phyloP scores from a whole-genome alignment of 2,888 invertebrate genomes.

The Phengaris arion region DNA sequence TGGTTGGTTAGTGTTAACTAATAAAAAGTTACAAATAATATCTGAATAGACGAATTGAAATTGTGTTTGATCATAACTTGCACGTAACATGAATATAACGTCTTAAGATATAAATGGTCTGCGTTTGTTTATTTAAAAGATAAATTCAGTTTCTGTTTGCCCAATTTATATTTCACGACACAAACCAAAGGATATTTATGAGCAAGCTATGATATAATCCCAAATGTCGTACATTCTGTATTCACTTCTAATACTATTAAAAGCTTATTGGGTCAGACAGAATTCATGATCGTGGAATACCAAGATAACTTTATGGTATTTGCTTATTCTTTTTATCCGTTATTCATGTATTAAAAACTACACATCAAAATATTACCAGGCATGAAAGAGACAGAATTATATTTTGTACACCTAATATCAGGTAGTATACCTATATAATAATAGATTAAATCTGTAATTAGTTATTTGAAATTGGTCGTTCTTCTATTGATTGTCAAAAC shows the following conservation, averaged over 20 bases:
- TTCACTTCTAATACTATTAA: constrained; percentile 19
- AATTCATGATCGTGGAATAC: background rate
- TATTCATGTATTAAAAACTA: no score
- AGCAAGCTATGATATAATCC: constrained; percentile 8
- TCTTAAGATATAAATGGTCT: background rate
- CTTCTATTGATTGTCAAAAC: no score
- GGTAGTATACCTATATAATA: no score
- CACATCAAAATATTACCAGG: no score
- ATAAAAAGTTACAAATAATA: no score
- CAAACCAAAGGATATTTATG: constrained; percentile 11
- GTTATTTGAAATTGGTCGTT: no score
- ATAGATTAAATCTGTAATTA: no score
- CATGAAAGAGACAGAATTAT: no score
- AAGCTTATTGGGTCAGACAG: constrained; percentile 4
- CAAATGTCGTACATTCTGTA: constrained; percentile 5
- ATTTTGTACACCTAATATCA: no score
- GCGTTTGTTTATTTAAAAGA: constrained; percentile 2
- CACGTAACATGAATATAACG: background rate
- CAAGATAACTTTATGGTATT: background rate
- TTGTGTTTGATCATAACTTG: no score
- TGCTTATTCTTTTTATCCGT: background rate
- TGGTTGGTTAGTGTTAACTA: no score
- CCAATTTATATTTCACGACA: constrained; percentile 18
- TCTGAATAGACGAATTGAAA: no score
- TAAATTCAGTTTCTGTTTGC: constrained; percentile 4